A percentile compares a stretch with the other conserved stretches of the same genome.
Conservation (phyloP, 1,140 invertebrate genomes). For the Neotoxoptera formosana region DNA sequence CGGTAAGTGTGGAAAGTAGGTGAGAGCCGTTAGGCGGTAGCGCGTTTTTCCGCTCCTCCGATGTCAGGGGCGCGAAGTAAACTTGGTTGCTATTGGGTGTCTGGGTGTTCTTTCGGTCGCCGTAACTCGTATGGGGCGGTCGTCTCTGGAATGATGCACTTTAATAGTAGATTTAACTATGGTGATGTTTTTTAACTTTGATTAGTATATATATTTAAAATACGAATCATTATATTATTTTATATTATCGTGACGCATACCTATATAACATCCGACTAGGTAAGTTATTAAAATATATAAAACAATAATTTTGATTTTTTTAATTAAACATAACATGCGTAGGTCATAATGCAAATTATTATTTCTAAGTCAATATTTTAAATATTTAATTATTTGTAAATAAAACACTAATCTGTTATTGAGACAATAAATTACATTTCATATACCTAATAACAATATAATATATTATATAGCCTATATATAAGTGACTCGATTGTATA, state of each 20-base stretch:
- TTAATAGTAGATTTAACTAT: not conserved
- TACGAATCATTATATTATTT: not conserved
- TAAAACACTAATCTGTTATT: not conserved
- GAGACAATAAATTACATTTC: not conserved
- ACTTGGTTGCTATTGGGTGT: constrained; percentile 8
- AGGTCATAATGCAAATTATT: not conserved
- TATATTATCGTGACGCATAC: not conserved
- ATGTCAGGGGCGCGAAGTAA: constrained; percentile 10
- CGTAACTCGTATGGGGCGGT: constrained; percentile 7
- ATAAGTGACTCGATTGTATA: not conserved
- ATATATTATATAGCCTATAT: not conserved
- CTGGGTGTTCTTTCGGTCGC: constrained; percentile 3
- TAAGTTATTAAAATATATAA: not conserved
- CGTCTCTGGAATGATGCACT: constrained; percentile 30
- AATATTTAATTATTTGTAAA: not conserved
- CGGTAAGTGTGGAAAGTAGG: not conserved
- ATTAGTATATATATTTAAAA: not conserved
- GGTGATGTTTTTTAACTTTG: not conserved
- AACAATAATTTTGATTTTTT: not conserved
- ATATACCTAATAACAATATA: not conserved
- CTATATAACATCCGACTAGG: not conserved
- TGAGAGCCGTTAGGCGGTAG: not conserved
- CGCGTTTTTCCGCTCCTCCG: not conserved
- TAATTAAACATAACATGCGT: not conserved
- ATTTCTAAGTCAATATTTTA: not conserved